Evolutionary conservation across 1,140 invertebrate species (phyloP), one percentile per base, ranked within the genome.

Genomic region (Polyergus mexicanus): DNA sequence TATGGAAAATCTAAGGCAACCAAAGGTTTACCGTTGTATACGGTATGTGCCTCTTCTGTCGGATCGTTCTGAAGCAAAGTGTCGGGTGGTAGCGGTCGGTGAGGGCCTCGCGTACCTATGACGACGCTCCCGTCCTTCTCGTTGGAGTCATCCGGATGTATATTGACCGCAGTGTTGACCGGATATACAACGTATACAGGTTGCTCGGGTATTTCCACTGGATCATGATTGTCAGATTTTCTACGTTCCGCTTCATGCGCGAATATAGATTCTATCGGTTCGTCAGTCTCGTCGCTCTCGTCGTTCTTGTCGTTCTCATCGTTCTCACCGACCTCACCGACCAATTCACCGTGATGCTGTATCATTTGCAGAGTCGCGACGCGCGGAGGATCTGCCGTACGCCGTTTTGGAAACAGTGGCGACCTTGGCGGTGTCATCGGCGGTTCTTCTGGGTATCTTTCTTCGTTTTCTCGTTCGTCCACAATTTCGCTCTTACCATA

Each of bases 171-270:
- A 65, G 91, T 94, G 62, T 96, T 96, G 0, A 96, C 95, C 3
- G 97, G 96, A 89, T 97, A 97, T 0, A 97, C 97, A 0, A 97
- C 96, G 88, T 97, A 97, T 7, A 96, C 95, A 0, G 96, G 95
- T 25, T 92, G 90, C 72, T 96, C 95, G 19, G 95, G 94, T 1
- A 88, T 83, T 44, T 65, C 71, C 7, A 56, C 13, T 4, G 75
- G 41, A 19, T 88, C 87, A 8, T 71, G 44, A 4, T 69, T 56
- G 2, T 90, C 88, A 13, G 89, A 91, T 60, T 93, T 93, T 7
- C 72, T 85, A 0, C 85, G 87, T 6, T 92, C 90, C 28, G 86
- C 75, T 6, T 80, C 75, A 0, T 87, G 69, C 3, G 69, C 47
- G 1, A 58, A 83, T 10, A 86, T n/a, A 3, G 3, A 51, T 62